Evolutionary conservation across 2,888 invertebrate genomes (phyloP), one percentile per base, ranked within the genome.

Genomic region (Hypolimnas misippus): DNA sequence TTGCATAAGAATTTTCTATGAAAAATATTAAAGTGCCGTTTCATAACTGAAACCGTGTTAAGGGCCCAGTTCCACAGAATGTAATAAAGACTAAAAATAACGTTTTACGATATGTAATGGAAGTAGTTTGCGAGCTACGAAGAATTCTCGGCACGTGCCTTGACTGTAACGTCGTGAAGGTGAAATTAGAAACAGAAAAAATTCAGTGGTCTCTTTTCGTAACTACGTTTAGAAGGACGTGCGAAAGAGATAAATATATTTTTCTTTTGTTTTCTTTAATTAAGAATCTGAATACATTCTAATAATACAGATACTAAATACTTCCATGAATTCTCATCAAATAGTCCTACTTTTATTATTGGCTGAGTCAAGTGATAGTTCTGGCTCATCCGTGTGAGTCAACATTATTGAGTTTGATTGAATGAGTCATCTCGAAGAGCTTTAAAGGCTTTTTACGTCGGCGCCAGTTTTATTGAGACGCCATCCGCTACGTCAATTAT

Each of bases 81-180:
- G 57, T 46, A 60, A 65, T 62, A 66, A 66, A 59, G 51, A 61
- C 42, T 60, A 66, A 68, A 66, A 70, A 66, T 70, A 66, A 51
- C 52, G 46, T 53, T 67, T 59, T 63, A 65, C 62, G 63, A 59
- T 65, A 55, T 38, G 63, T 66, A 76, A 77, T 74, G 74, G 73
- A 74, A 68, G 72, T 67, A 74, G 76, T 78, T 79, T 74, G 70
- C 72, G 70, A 73, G 69, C 69, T 65, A 68, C 65, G 67, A 69
- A 70, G 70, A 69, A 74, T 71, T 70, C 68, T 56, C 65, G 69
- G 70, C 71, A 73, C 73, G 73, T 72, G 70, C 70, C 67, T 54
- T 68, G 69, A 67, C 69, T 16, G 25, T 31, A 53, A 35, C 25
- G 53, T 35, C 44, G 33, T 66, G 57, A 60, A 63, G 63, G 63